Base-by-base conservation (phyloP, 2,797 vertebrate genomes). In the Neosalanx taihuensis region DNA sequence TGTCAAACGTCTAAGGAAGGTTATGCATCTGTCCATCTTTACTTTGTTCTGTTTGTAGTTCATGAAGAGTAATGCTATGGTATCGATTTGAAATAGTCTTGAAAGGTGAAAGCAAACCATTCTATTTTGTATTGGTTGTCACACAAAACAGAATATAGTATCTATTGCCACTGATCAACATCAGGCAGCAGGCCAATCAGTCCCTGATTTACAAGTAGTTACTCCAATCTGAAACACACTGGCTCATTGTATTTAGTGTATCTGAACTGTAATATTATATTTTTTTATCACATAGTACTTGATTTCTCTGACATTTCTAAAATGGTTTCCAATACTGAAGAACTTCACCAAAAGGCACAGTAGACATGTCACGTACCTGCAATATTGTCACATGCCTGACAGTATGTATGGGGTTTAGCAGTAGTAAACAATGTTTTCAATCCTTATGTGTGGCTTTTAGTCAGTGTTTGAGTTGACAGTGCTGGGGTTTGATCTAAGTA, bases 361-460 rank as follows among this genome's bases (percentile, higher is more conserved):
- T 46, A 35, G 46, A 46, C 20, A 65, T 65, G 64, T 41, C 13
- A 65, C 64, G 46, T 20, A 29, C 13, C 20, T 66, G 23, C 20
- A 7, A 49, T 20, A 30, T 23, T 30, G 37, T 46, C 37, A 26
- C 37, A 29, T 29, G 13, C 64, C 63, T 64, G 35, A 18, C 64
- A 66, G 29, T 66, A 46, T 81, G 71, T 82, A 79, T 86, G 72
- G 85, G 88, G 83, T 89, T 83, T 84, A 86, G 79, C 81, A 83
- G 85, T 86, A 86, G 84, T 91, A 86, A 87, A 89, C 86, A 88
- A 88, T 82, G 73, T 69, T 66, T 77, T 69, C 77, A 76, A 31
- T 66, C 70, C 64, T 73, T 82, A 33, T 83, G 78, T 73, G 65
- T 87, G 75, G 81, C 73, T 79, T 85, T 79, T 76, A 75, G 73